phyloP scores from a whole-genome alignment of 2,797 vertebrate species.

The Clarias fuscus region DNA sequence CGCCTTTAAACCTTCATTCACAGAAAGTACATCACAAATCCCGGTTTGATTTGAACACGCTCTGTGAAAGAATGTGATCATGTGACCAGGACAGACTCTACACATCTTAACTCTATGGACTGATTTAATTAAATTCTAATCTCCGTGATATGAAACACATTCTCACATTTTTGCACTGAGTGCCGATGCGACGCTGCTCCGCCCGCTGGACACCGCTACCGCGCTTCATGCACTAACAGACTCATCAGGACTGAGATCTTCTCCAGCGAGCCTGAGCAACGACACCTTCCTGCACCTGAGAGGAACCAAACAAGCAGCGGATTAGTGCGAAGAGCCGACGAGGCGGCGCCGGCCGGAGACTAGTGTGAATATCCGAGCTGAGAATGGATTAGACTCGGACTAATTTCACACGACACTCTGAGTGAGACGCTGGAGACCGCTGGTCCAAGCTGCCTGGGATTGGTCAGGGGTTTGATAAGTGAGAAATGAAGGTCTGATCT shows the following conservation, averaged over 20 bases:
- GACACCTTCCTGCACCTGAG: background rate
- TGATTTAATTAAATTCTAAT: no score
- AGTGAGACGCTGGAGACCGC: background rate
- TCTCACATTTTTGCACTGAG: no score
- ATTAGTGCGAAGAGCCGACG: background rate
- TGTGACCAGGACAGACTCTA: no score
- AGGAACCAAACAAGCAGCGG: background rate
- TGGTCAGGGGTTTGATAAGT: background rate
- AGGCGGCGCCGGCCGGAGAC: background rate
- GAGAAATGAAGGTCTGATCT: background rate
- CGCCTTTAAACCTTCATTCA: no score
- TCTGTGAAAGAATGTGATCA: no score
- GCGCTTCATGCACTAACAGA: background rate
- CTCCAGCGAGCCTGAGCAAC: background rate
- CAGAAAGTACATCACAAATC: no score
- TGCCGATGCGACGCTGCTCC: no score
- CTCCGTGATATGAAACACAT: no score
- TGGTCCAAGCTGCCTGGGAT: background rate
- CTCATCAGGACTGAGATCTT: background rate
- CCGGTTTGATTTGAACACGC: no score
- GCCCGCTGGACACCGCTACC: background rate
- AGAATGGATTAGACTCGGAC: background rate
- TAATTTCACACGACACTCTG: background rate
- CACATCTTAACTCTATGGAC: no score
- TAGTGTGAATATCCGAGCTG: background rate